phyloP scores from a whole-genome alignment of 2,797 vertebrate species.

The Macropodus opercularis region DNA sequence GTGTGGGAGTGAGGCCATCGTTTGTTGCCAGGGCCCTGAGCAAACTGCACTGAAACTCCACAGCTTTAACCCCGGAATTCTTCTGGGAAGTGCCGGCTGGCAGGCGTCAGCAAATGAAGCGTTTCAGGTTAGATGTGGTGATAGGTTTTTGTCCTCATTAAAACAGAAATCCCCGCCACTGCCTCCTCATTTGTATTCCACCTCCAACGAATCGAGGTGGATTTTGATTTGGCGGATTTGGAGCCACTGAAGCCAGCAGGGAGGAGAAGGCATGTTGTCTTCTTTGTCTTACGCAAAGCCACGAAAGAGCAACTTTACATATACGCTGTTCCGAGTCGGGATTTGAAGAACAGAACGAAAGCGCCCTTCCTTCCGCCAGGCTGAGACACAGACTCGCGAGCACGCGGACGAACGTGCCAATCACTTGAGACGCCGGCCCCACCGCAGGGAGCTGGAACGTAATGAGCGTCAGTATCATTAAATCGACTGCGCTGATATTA shows the following conservation, averaged over 20 bases:
- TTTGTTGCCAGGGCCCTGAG: constrained; percentile 73
- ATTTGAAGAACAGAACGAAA: constrained; percentile 41
- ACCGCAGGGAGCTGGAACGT: constrained; percentile 59
- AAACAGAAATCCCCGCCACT: constrained; percentile 80
- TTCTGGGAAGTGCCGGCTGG: constrained; percentile 62
- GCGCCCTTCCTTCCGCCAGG: constrained; percentile 8
- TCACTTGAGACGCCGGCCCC: constrained; percentile 51
- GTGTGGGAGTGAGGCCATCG: constrained; percentile 66
- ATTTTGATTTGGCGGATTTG: constrained; percentile 76
- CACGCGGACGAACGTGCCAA: constrained; percentile 49
- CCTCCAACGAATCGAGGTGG: constrained; percentile 67
- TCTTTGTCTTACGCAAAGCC: constrained; percentile 58
- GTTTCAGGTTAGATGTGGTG: constrained; percentile 81
- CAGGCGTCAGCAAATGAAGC: constrained; percentile 77
- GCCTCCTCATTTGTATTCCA: constrained; percentile 80
- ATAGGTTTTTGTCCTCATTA: constrained; percentile 85
- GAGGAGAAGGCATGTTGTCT: constrained; percentile 52
- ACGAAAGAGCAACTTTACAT: constrained; percentile 63
- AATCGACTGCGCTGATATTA: constrained; percentile 64
- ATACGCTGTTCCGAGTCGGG: constrained; percentile 42
- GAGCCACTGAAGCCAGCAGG: constrained; percentile 66
- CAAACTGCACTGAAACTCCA: constrained; percentile 55
- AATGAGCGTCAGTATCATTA: constrained; percentile 70
- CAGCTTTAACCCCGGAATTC: constrained; percentile 65
- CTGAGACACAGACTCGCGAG: constrained; percentile 39